Base-by-base conservation (phyloP, 2,888 invertebrate genomes). In the Caenorhabditis imperialis region DNA sequence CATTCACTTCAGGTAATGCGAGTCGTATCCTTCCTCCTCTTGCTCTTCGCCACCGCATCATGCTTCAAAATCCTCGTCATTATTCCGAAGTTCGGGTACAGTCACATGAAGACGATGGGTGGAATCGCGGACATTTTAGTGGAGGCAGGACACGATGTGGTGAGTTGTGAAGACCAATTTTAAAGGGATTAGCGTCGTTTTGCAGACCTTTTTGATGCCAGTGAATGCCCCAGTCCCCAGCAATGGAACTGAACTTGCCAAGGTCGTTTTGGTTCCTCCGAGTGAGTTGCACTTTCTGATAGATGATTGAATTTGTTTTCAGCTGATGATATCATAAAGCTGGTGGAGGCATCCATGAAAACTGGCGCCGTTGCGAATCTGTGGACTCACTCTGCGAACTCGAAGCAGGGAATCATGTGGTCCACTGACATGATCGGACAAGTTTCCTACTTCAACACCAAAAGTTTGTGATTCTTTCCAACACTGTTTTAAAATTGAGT, bases 121-220 rank as follows among this genome's bases (percentile, higher is more conserved):
- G 58, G 57, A 25, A 40, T 78, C 10, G 65, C 74, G 27, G 78
- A 78, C 53, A 62, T 69, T 51, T 55, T 78, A 23, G 76, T 76
- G 22, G 76, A 78, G 23, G 60, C 48, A 18, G 78, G 78, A 18
- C 75, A 78, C 37, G 78, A 78, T 30, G 78, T 78, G 60, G 78
- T 78, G 16, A 45, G 74, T 35, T 40, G 16, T n/a, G 3, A 20
- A 18, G 5, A 35, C 30, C 20, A 38, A 20, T 23, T 18, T 35
- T 35, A 51, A 42, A 20, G 33, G 1, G 7, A 18, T n/a, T 27
- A 40, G 40, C 30, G 48, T 37, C 33, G 27, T 23, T n/a, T 67
- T 73, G 33, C 54, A 73, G 73, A 73, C 73, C 8, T 67, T 73
- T 37, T 33, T 73, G 50, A 65, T 67, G 61, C 67, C 65, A 16